These are phyloP conservation scores for Mus pahari DNA, from an alignment of 2,113 vertebrate genomes.

Conservation along the genomic window DNA sequence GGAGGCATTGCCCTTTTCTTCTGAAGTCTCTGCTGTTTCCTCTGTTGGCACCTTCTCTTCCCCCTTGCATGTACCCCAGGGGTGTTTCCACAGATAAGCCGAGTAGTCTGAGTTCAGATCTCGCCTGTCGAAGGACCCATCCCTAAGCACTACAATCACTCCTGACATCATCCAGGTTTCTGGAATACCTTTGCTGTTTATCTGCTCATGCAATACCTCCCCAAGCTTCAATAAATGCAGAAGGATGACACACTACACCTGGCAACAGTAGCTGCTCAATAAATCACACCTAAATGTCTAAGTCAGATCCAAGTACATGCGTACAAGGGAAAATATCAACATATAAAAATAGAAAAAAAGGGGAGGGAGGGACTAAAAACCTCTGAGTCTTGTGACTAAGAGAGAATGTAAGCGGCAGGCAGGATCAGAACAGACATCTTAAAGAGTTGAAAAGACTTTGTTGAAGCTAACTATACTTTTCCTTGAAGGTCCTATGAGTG, in stretches of 20 bases:
- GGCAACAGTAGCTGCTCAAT: not conserved
- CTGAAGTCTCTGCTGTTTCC: not conserved
- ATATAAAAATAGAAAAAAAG: not conserved
- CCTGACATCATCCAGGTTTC: not conserved
- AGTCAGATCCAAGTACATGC: not conserved
- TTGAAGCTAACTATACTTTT: constrained; percentile 76
- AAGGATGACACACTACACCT: not conserved
- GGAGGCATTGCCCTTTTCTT: not conserved
- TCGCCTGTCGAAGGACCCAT: not conserved
- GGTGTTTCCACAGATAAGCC: not conserved
- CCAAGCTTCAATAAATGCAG: not conserved
- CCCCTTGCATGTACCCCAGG: not conserved
- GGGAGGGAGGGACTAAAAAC: not conserved
- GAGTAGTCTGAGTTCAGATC: not conserved
- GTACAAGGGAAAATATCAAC: not conserved
- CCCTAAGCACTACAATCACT: accelerated
- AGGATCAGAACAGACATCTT: constrained; percentile 17
- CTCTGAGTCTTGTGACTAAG: not conserved
- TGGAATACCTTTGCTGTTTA: not conserved
- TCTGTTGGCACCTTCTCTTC: not conserved
- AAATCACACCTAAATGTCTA: not conserved
- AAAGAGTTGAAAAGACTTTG: constrained; percentile 52
- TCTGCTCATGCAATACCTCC: not conserved
- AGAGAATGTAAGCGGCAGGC: not conserved
- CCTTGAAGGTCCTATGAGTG: constrained; percentile 75